Conservation (phyloP, 2,113 vertebrate genomes). For the Steatornis caripensis region DNA sequence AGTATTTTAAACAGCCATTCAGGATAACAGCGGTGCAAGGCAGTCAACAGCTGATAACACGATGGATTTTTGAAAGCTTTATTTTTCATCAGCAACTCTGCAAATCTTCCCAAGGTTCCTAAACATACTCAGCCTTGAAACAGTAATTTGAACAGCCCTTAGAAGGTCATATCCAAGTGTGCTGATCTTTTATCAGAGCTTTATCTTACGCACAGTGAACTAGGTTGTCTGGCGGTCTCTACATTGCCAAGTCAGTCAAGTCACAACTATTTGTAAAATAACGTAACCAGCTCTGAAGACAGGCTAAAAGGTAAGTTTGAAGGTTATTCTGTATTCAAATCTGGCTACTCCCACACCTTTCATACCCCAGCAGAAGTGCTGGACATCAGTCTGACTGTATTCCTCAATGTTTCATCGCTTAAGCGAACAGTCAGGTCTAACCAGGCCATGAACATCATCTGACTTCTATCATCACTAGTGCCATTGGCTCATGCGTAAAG, state of each 20-base stretch:
- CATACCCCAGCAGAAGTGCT: not conserved
- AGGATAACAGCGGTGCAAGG: not conserved
- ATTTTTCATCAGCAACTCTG: not conserved
- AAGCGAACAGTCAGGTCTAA: not conserved
- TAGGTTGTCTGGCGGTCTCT: not conserved
- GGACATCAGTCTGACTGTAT: not conserved
- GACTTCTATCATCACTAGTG: not conserved
- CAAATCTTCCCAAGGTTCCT: constrained; percentile 54
- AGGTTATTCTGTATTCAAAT: not conserved
- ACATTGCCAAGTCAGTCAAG: not conserved
- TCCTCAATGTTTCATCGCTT: not conserved
- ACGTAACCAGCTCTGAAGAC: not conserved
- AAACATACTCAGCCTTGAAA: constrained; percentile 44
- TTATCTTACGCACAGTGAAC: not conserved
- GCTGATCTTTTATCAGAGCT: not conserved
- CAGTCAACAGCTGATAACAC: not conserved
- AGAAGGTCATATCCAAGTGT: not conserved
- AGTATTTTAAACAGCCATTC: not conserved
- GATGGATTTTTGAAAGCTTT: not conserved
- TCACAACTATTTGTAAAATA: not conserved
- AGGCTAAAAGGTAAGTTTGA: not conserved
- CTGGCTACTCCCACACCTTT: not conserved
- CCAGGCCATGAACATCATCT: not conserved
- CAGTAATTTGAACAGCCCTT: not conserved
- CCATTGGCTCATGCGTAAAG: not conserved